These are phyloP conservation scores for Echiichthys vipera DNA, from an alignment of 2,797 vertebrate genomes.

Conservation along the genomic window DNA sequence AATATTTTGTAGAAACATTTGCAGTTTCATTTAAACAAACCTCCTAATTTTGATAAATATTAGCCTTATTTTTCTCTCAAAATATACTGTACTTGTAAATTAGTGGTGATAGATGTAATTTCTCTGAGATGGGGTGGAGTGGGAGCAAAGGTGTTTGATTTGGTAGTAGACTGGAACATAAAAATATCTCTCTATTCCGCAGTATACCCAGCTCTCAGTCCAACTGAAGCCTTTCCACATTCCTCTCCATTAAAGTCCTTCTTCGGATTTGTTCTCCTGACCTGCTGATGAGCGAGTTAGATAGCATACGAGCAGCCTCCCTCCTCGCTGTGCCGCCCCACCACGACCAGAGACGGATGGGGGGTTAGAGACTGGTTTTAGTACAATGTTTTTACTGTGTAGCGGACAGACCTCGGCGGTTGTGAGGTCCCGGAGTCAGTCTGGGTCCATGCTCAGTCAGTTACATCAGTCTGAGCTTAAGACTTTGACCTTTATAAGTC, in stretches of 20 bases:
- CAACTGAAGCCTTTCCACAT: slow-evolving; percentile 44
- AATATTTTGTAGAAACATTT: neutral
- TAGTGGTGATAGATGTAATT: neutral
- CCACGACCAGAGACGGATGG: slow-evolving; percentile 15
- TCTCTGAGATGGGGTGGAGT: neutral
- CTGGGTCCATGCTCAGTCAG: slow-evolving; percentile 33
- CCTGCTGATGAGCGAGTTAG: slow-evolving; percentile 60
- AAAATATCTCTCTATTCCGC: no score
- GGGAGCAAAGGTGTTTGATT: neutral
- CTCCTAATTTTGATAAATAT: neutral
- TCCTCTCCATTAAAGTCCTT: slow-evolving; percentile 49
- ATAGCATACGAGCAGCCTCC: slow-evolving; percentile 47
- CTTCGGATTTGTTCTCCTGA: slow-evolving; percentile 49
- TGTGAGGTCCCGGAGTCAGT: slow-evolving; percentile 46
- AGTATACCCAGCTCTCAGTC: slow-evolving; percentile 17
- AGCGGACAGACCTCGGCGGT: slow-evolving; percentile 25
- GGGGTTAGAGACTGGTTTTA: slow-evolving; percentile 34
- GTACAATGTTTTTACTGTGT: slow-evolving; percentile 73
- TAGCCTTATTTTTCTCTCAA: neutral
- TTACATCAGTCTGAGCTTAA: slow-evolving; percentile 50
- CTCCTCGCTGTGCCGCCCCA: slow-evolving; percentile 18
- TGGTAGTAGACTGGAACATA: slow-evolving; percentile 1
- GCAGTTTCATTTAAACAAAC: neutral
- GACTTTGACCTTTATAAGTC: slow-evolving; percentile 41
- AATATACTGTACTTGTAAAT: neutral